Conservation (phyloP, 2,797 vertebrate species). For the Pogonophryne albipinna region DNA sequence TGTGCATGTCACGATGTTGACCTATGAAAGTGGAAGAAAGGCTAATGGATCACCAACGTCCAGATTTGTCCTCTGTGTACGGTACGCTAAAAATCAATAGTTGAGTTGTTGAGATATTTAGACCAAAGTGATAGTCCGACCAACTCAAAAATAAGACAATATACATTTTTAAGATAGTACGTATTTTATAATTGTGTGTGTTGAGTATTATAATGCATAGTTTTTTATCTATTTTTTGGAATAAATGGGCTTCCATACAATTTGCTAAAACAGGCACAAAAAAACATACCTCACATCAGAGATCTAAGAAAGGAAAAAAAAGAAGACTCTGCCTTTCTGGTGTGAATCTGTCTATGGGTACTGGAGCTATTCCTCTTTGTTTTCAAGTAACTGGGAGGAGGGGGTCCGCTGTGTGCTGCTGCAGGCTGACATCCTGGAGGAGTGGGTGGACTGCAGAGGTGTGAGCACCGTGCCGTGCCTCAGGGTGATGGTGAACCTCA, state of each 20-base stretch:
- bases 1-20: too few relatives aligned
- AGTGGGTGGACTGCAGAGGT: slow-evolving; percentile 83
- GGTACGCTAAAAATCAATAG: not conserved
- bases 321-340: not conserved
- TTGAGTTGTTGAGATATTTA: not conserved
- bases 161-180: not conserved
- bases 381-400: slow-evolving; percentile 82
- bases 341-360: not conserved
- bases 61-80: not conserved
- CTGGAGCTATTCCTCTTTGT: slow-evolving; percentile 12
- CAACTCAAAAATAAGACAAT: not conserved
- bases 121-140: not conserved
- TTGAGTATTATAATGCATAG: not conserved
- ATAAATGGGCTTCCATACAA: not conserved
- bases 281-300: not conserved
- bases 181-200: not conserved
- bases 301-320: not conserved
- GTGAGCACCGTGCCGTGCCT: slow-evolving; percentile 85
- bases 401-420: slow-evolving; percentile 81
- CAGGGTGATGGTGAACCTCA: slow-evolving; percentile 82
- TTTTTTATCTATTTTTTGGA: not conserved
- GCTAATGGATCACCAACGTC: too few relatives aligned
- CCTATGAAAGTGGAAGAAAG: too few relatives aligned
- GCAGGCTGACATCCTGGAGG: slow-evolving; percentile 72
- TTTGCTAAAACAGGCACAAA: not conserved